A percentile compares a stretch with the other conserved stretches of the same genome.
phyloP scores from a whole-genome alignment of 1,140 invertebrate genomes.

The Scaptomyza hsui region DNA sequence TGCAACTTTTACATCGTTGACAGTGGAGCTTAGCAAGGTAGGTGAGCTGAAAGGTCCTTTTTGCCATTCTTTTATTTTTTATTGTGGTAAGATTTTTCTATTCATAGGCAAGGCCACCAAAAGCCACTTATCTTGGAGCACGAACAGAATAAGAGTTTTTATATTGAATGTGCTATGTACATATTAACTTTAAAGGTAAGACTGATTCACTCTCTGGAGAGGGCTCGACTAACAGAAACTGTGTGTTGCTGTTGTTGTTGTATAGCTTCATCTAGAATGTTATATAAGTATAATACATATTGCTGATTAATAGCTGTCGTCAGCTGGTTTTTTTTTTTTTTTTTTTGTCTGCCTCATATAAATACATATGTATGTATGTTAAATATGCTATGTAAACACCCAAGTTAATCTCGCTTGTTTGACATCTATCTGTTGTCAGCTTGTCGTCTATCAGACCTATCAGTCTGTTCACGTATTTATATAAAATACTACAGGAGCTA shows the following conservation, averaged over 20 bases:
- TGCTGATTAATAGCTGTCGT: background rate
- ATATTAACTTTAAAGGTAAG: background rate
- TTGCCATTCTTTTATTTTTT: too few relatives aligned
- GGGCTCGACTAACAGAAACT: background rate
- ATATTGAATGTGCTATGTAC: too few relatives aligned
- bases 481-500: too few relatives aligned
- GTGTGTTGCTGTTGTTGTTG: background rate
- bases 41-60: background rate
- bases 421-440: background rate
- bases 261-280: background rate
- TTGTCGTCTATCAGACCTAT: background rate
- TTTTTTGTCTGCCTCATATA: too few relatives aligned
- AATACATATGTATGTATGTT: too few relatives aligned
- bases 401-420: background rate
- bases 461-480: background rate
- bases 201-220: background rate
- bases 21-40: background rate
- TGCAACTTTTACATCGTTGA: background rate
- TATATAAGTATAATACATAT: background rate
- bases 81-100: too few relatives aligned
- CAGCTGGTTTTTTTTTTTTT: too few relatives aligned
- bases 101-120: too few relatives aligned
- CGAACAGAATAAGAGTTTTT: too few relatives aligned
- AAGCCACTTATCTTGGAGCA: too few relatives aligned
- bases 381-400: background rate